Evolutionary conservation across 2,888 invertebrate genomes (phyloP), one percentile per base, ranked within the genome.

Genomic region (Chaitophorus viminalis): DNA sequence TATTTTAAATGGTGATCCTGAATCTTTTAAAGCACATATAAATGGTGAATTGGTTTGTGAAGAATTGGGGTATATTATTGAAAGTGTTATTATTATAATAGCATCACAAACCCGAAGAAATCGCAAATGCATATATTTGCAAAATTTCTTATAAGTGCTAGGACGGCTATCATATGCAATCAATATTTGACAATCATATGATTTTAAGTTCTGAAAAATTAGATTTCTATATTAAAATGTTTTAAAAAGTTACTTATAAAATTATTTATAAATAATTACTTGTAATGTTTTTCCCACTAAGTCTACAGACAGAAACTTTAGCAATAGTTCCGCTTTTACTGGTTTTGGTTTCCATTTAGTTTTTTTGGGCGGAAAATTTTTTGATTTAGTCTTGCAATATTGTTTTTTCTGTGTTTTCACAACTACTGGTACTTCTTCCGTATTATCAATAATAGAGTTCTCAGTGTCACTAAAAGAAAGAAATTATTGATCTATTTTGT

Each of bases 101-200:
- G 89, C 88, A 81, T 89, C 89, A 31, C 60, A 18, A 3, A 70
- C 65, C 0, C 18, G 68, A 4, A 89, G 29, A 86, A 88, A 78
- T 75, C 39, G 39, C 46, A 46, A 46, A 46, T 46, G 46, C 46
- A 46, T 46, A 14, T 46, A 46, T 11, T 46, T 46, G 46, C 46
- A 46, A 46, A 46, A 46, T 46, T 46, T 11, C 3, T 46, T 46
- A 46, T 46, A 46, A 46, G 14, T 46, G 46, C 46, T 14, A 46
- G 2, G 46, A 0, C 85, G 74, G 31, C 46, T 18, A 29, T 89
- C 89, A 54, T 86, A 82, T 3, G 74, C 82, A 68, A 89, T 87
- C 25, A 89, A 31, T 68, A 86, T 83, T 52, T 75, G 74, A 29
- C 31, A n/a, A 68, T 78, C 70, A 60, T 76, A 29, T 25, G 88